These are phyloP conservation scores for Dynastes grantii DNA, from an alignment of 2,888 invertebrate species.

Conservation along the genomic window DNA sequence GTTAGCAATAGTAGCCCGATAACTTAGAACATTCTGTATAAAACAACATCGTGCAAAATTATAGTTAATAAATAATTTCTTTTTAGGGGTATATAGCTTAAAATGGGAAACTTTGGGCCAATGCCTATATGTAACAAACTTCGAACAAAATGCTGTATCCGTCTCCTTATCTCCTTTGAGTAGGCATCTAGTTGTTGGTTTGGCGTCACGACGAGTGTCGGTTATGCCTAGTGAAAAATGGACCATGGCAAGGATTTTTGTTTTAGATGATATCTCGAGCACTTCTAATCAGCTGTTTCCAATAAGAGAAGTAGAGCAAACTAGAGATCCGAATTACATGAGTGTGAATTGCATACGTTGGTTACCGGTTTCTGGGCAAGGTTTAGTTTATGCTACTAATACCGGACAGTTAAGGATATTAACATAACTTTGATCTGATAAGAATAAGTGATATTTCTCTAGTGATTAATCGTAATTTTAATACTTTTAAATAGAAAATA, in stretches of 20 bases:
- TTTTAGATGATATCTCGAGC: slow-evolving; percentile 66
- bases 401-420: slow-evolving; percentile 85
- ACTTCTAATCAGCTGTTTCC: slow-evolving; percentile 69
- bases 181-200: slow-evolving; percentile 85
- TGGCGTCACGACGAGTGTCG: slow-evolving; percentile 79
- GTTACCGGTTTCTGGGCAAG: slow-evolving; percentile 88
- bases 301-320: slow-evolving; percentile 79
- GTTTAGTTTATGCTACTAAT: slow-evolving; percentile 89
- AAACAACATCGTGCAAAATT: too few species aligned
- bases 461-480: slow-evolving; percentile 37
- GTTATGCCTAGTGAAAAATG: slow-evolving; percentile 74
- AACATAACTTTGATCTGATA: slow-evolving; percentile 63
- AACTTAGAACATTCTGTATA: too few species aligned
- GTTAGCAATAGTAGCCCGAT: too few species aligned
- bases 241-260: slow-evolving; percentile 71
- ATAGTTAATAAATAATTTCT: slow-evolving; percentile 21
- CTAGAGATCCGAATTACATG: slow-evolving; percentile 77
- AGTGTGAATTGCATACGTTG: slow-evolving; percentile 89
- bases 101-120: slow-evolving; percentile 83
- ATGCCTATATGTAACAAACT: slow-evolving; percentile 83
- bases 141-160: slow-evolving; percentile 87
- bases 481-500: slow-evolving; percentile 41
- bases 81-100: slow-evolving; percentile 84
- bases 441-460: slow-evolving; percentile 50
- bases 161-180: slow-evolving; percentile 89